Base-by-base conservation (phyloP, 53 echinoderm and acorn worm genomes). In the Paracentrotus lividus region DNA sequence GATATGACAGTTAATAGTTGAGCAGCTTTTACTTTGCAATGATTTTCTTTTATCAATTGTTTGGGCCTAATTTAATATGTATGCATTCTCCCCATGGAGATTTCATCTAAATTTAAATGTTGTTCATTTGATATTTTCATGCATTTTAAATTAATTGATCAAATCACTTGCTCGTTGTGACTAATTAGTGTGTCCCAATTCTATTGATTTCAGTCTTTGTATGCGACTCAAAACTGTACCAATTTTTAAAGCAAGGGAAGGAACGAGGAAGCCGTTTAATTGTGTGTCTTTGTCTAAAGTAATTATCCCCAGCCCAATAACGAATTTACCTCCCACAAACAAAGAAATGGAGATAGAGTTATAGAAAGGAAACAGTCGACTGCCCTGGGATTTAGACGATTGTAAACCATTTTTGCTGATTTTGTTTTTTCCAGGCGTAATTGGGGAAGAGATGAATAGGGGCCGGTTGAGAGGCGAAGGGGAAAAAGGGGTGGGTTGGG, bases 351-450 rank as follows among this genome's bases (percentile, higher is more conserved):
- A 3, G 49, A 81, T 81, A 47, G 47, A 81, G 47, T n/a, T n/a
- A 81, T 47, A 12, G 44, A 26, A 49, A 47, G 40, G 72, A 72
- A 72, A 45, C 81, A 36, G 44, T 47, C 24, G 26, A 27, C 81
- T 81, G 81, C 24, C 45, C 47, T 81, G 81, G 81, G 27, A 47
- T 81, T 24, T 47, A 47, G 67, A 49, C 10, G 47, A 81, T 45
- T 47, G 44, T 81, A 45, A 49, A 81, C 81, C 3, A 26, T 47
- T n/a, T n/a, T n/a, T 47, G 81, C 81, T 81, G 44, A 47, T 81
- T 81, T 81, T 81, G 81, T 81, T 81, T 81, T 81, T 81, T 81
- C 81, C 81, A 24, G 44, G 44, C 81, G 23, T 81, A 81, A 81
- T 81, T 81, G 14, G 47, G 24, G 43, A 77, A 24, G 42, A 77